A percentile compares a stretch with the other conserved stretches of the same genome.
Conservation (phyloP, 2,888 invertebrate genomes). For the Taphrorychus bicolor region DNA sequence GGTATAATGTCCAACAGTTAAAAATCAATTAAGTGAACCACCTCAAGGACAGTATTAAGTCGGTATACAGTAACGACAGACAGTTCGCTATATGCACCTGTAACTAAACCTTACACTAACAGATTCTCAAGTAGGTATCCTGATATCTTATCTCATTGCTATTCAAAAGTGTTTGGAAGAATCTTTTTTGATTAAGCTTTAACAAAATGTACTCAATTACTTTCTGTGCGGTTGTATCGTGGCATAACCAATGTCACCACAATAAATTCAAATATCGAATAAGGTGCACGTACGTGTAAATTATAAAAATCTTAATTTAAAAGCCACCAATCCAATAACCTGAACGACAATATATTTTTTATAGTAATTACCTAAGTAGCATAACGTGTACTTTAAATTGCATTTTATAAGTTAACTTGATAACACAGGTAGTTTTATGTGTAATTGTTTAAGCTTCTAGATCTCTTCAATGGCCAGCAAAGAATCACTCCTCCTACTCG, state of each 20-base stretch:
- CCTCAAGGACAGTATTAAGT: no score
- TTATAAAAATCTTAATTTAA: neutral
- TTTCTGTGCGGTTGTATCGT: neutral
- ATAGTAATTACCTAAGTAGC: neutral
- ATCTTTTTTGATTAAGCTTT: neutral
- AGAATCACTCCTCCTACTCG: neutral
- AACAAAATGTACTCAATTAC: neutral
- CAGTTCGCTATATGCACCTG: no score
- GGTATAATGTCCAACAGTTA: no score
- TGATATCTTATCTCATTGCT: neutral
- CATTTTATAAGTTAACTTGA: no score
- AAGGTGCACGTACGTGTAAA: neutral
- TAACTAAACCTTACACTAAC: neutral
- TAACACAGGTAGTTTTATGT: neutral
- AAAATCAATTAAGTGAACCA: no score
- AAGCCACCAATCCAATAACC: neutral
- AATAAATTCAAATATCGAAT: neutral
- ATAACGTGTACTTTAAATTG: neutral
- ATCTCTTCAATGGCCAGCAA: conserved; percentile 38
- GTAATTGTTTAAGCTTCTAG: neutral
- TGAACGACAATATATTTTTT: neutral
- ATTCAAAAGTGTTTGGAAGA: neutral
- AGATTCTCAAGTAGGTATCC: neutral
- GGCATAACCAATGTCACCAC: neutral
- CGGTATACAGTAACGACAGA: no score